phyloP scores from a whole-genome alignment of 2,888 invertebrate genomes.

The Trachelus stipa region DNA sequence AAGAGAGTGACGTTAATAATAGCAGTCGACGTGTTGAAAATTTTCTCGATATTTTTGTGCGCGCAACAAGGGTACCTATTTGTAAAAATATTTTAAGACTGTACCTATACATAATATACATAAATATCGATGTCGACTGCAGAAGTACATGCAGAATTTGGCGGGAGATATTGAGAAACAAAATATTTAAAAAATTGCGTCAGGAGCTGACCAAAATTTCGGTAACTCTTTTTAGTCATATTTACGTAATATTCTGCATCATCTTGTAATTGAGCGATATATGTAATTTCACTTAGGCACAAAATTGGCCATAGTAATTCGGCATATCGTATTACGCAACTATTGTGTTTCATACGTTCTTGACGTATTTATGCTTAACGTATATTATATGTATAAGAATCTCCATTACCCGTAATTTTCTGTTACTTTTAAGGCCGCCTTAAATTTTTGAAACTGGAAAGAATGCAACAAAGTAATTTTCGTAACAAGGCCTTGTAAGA shows the following conservation, averaged over 20 bases:
- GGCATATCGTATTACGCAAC: not conserved
- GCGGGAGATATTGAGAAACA: not conserved
- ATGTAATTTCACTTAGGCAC: not conserved
- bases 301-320: not conserved
- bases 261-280: not conserved
- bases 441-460: not conserved
- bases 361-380: not conserved
- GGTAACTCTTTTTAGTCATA: not conserved
- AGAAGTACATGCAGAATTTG: not conserved
- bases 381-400: not conserved
- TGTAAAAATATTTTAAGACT: not conserved
- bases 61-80: not conserved
- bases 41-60: not conserved
- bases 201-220: not conserved
- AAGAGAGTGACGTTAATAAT: not conserved
- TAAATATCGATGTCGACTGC: not conserved
- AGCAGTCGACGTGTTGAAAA: not conserved
- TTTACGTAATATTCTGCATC: not conserved
- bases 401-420: not conserved
- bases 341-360: not conserved
- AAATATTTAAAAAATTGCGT: not conserved
- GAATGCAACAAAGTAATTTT: not conserved
- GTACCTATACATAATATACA: not conserved
- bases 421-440: not conserved
- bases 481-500: not conserved